These are phyloP conservation scores for Leptodirus hochenwartii DNA, from an alignment of 2,888 invertebrate species.

Conservation along the genomic window DNA sequence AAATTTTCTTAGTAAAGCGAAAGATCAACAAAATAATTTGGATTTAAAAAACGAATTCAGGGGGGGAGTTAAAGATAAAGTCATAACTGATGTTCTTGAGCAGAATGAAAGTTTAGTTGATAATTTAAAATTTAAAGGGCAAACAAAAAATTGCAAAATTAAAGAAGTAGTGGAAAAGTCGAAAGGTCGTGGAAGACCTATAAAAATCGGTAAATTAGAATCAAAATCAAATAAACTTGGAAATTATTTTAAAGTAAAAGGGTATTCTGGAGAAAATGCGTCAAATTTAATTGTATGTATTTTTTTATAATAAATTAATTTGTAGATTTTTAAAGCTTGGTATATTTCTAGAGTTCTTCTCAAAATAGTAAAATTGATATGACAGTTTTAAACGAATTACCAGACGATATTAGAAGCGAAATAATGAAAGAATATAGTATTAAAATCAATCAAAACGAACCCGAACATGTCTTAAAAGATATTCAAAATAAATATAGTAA, in stretches of 20 bases:
- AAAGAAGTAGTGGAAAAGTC: slow-evolving; percentile 4
- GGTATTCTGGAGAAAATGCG: too few species aligned
- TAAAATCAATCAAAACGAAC: slow-evolving; percentile 19
- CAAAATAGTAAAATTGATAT: slow-evolving; percentile 30
- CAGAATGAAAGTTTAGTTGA: too few species aligned
- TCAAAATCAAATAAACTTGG: slow-evolving; percentile 1
- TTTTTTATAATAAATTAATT: too few species aligned
- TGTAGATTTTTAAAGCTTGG: too few species aligned
- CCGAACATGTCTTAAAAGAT: neutral
- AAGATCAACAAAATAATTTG: slow-evolving; percentile 5
- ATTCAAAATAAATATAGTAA: too few species aligned
- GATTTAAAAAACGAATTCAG: slow-evolving; percentile 3
- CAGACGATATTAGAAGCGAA: slow-evolving; percentile 40
- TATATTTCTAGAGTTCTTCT: neutral
- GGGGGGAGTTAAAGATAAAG: neutral
- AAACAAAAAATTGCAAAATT: neutral
- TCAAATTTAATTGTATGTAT: too few species aligned
- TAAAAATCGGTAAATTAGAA: too few species aligned
- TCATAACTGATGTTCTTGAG: too few species aligned
- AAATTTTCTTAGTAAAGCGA: slow-evolving; percentile 18
- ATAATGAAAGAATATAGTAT: slow-evolving; percentile 31
- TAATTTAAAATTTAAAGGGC: slow-evolving; percentile 1
- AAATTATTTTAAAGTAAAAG: neutral
- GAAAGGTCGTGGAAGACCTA: slow-evolving; percentile 4
- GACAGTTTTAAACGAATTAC: slow-evolving; percentile 38